Conservation (phyloP, 2,888 invertebrate genomes). For the Cheilosia variabilis region DNA sequence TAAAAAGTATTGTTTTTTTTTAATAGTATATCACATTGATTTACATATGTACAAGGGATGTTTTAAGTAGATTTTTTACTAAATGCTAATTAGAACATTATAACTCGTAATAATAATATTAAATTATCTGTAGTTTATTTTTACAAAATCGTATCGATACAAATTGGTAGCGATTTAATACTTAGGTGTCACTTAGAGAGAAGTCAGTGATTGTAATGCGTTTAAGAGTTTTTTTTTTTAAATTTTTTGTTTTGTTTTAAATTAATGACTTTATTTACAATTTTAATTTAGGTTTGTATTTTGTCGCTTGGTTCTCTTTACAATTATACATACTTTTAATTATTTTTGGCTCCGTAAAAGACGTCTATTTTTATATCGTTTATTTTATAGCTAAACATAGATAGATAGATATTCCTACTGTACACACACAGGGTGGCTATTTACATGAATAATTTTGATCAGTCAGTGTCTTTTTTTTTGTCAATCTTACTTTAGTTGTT, state of each 20-base stretch:
- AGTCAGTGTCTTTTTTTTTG: conserved; percentile 47
- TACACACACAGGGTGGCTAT: conserved; percentile 57
- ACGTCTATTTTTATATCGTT: conserved; percentile 56
- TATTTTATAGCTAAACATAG: conserved; percentile 30
- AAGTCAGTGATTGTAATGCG: conserved; percentile 35
- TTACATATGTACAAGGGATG: conserved; percentile 65
- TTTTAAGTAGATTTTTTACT: conserved; percentile 23
- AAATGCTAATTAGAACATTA: conserved; percentile 67
- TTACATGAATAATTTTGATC: conserved; percentile 67
- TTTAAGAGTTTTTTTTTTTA: neutral
- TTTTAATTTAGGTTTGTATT: conserved; percentile 50
- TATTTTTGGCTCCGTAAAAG: conserved; percentile 75
- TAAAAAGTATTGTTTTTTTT: conserved; percentile 54
- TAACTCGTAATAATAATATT: conserved; percentile 69
- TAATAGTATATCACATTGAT: conserved; percentile 75
- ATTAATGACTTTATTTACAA: conserved; percentile 74
- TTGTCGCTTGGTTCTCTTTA: conserved; percentile 20
- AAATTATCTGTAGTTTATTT: conserved; percentile 36
- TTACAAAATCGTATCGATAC: conserved; percentile 5
- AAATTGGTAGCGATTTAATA: conserved; percentile 50
- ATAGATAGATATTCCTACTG: conserved; percentile 55
- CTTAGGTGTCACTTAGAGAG: conserved; percentile 57
- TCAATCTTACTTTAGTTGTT: neutral
- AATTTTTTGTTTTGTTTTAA: conserved; percentile 24
- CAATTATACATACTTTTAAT: conserved; percentile 60